Base-by-base conservation (phyloP, 2,888 invertebrate genomes). In the Apotomis capreana region DNA sequence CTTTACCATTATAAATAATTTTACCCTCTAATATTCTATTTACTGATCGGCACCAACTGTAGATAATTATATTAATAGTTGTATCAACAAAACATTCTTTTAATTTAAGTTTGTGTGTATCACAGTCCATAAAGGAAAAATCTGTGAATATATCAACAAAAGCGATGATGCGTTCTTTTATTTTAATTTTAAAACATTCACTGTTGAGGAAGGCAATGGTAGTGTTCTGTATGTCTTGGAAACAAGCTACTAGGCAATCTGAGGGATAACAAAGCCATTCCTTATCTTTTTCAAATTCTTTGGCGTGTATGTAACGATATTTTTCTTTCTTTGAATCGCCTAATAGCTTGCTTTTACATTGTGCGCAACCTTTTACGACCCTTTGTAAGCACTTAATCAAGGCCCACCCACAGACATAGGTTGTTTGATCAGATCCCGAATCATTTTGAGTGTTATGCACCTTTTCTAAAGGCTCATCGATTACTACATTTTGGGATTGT, bases 21-120 rank as follows among this genome's bases (percentile, higher is more conserved):
- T 75, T 74, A 8, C 75, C 75, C 10, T 51, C 12, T 51, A 76
- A 68, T 37, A 76, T 76, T 52, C 71, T 60, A 57, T 74, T 76
- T 8, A 76, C 46, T 3, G 69, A 61, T 10, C 74, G 46, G 57
- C 76, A 76, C 75, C 75, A 76, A 69, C 74, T 76, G 54, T 73
- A 73, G 57, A 76, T 75, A 49, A 74, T 51, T 57, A 74, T 61
- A 62, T 74, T 75, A 5, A 75, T 44, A 36, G 64, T 61, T 12
- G 15, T 55, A 12, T 73, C 37, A 4, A 57, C 1, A 65, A 0
- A 0, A 15, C 15, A 15, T 15, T 15, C 0, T 26, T 26, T 26
- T 1, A 26, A 26, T 26, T 26, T 26, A 26, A 26, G 26, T 52
- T 36, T 62, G 12, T 51, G 62, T 0, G 0, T 52, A 3, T n/a